Evolutionary conservation across 1,140 invertebrate species (phyloP), one percentile per base, ranked within the genome.

Genomic region (Drosophila nigromelanica): DNA sequence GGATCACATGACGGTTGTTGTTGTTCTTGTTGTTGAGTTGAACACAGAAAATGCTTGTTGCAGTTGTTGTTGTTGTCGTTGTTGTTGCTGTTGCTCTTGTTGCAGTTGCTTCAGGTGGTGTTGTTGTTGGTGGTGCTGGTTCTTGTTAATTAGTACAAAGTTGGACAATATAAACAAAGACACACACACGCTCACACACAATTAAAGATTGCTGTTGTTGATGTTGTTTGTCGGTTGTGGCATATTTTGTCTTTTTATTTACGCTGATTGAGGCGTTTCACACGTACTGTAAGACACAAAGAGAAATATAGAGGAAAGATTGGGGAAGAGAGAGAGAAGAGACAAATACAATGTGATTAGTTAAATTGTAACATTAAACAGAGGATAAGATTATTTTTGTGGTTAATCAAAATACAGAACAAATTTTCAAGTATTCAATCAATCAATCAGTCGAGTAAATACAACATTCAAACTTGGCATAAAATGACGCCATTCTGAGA

Each of bases 211-310:
- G 78, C 66, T 86, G 64, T 58, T 82, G 74, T 33, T 77, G 55
- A 61, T 78, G 63, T 47, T 80, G 76, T 27, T 77, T 47, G 21
- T 66, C 60, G 68, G 43, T 39, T 50, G 63, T 77, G 47, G 58
- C 50, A 37, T 76, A 61, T 61, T 73, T 67, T 64, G 75, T 89
- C 72, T 87, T 87, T 91, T 91, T 92, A 92, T 92, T 92, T 92
- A 91, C 91, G 91, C 85, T 92, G 90, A 77, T 89, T 92, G 48
- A 92, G 90, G 77, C 91, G 91, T 62, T 91, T 91, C 75, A 91
- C 89, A 80, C 91, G 91, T 91, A 92, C 91, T 92, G 91, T 10
- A 92, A 91, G 67, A 89, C 74, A 85, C 45, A 76, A 52, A 77
- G 60, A 80, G 24, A 82, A 30, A 76, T 50, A 75, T 15, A 80